Base-by-base conservation (phyloP, 2,113 vertebrate genomes). In the Geococcyx californianus region DNA sequence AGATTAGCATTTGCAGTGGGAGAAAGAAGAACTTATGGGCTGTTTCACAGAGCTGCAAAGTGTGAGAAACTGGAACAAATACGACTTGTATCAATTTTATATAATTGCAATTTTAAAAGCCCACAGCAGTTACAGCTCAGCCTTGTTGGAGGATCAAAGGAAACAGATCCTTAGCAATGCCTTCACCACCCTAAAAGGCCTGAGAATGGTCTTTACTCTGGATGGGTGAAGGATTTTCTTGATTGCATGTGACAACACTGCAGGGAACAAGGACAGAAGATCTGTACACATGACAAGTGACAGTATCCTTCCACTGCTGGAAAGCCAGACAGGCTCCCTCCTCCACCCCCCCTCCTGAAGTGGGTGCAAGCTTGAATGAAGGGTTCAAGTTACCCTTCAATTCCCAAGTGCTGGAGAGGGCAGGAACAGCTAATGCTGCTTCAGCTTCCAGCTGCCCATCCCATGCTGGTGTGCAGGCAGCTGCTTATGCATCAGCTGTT, bases 391-490 rank as follows among this genome's bases (percentile, higher is more conserved):
- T 56, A 84, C 64, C 36, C 31, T 83, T 38, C 67, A 34, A 1
- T 2, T 18, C 51, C 59, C 25, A 42, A 47, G 44, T 8, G 1
- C 0, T n/a, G 63, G 14, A 68, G 70, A 42, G 19, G 42, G 54
- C 58, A 79, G 76, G 38, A 82, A 76, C 67, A 93, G 93, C 70
- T 89, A 81, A 87, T 21, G 7, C 16, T 8, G 21, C 77, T 69
- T 59, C 73, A 89, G 44, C 24, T 45, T 36, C 54, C 7, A 3
- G 47, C 63, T 42, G 45, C 79, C 67, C 34, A 55, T 21, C 17
- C 60, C 3, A 0, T 2, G 0, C 33, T 1, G 0, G 17, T 26
- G 7, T 33, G 16, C 1, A 1, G 20, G 68, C 62, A 63, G 44
- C 45, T 59, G 69, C 64, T 36, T 49, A 31, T 28, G 58, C 38